Base-by-base conservation (phyloP, 2,113 vertebrate species). In the Piaya cayana region DNA sequence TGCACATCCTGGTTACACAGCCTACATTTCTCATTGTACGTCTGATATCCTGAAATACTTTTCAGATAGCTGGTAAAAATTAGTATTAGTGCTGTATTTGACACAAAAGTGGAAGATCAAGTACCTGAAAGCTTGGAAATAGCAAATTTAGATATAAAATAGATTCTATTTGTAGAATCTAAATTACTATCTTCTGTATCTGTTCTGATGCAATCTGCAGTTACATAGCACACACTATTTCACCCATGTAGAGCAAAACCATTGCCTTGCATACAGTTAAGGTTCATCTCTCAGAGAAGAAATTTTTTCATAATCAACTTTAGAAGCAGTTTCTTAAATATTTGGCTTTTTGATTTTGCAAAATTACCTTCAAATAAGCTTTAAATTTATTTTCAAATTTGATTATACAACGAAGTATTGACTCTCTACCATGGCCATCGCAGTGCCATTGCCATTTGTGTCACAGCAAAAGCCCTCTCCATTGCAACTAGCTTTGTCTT, bases 401-500 rank as follows among this genome's bases (percentile, higher is more conserved):
- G 1, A 18, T 15, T 5, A 11, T 8, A 5, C 45, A 19, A 39
- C 58, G 53, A 23, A 0, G 1, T 17, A 39, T 11, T 30, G 29
- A 30, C 5, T 13, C 6, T n/a, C 43, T 39, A 37, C 12, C n/a
- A 72, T 34, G 45, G n/a, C 30, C 25, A 34, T 30, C 0, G 0
- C 45, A 60, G 16, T 39, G 25, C 52, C 15, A 2, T 23, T 60
- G 53, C 26, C 16, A 32, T 27, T 68, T 74, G 5, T 36, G n/a
- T n/a, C n/a, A n/a, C n/a, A n/a, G n/a, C n/a, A n/a, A n/a, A n/a
- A n/a, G 3, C 26, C 12, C 4, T 60, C 19, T 43, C 32, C 10
- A 21, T 23, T 32, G 34, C 39, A 62, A n/a, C 18, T 9, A 25
- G 37, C 21, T 36, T 75, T 49, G 18, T 36, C 26, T 68, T 81